A percentile compares a stretch with the other conserved stretches of the same genome.
Conservation (phyloP, 2,888 invertebrate genomes). For the Boloria selene region DNA sequence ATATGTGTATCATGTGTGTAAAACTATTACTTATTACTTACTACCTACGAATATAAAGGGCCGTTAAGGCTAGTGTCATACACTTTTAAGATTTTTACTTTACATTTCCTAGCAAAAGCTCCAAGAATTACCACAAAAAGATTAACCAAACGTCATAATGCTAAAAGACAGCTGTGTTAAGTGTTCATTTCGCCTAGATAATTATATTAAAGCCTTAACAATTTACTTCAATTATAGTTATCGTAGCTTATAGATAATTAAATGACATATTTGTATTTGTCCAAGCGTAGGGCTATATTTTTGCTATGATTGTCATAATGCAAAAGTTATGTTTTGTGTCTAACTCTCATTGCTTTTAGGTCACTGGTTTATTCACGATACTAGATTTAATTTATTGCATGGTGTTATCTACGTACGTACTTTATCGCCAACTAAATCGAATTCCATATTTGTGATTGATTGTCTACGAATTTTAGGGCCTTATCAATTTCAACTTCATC, state of each 20-base stretch:
- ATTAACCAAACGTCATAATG: constrained; percentile 2
- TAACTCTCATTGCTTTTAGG: constrained; percentile 45
- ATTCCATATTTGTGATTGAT: constrained; percentile 47
- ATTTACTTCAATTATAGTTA: constrained; percentile 27
- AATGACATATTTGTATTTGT: constrained; percentile 34
- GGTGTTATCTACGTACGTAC: constrained; percentile 40
- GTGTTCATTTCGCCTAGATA: constrained; percentile 10
- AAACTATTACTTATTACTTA: too few species aligned
- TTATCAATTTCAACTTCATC: constrained; percentile 29
- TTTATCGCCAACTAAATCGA: constrained; percentile 48
- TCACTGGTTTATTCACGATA: constrained; percentile 45
- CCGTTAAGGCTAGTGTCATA: not conserved
- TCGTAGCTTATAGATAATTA: constrained; percentile 28
- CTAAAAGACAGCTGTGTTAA: constrained; percentile 7
- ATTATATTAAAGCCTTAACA: constrained; percentile 7
- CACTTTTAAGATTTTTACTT: too few species aligned
- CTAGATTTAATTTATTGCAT: constrained; percentile 42
- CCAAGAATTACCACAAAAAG: not conserved
- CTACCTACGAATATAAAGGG: not conserved
- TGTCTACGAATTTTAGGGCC: constrained; percentile 34
- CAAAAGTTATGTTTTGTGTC: constrained; percentile 47
- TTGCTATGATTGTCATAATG: constrained; percentile 43
- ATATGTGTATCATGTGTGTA: too few species aligned
- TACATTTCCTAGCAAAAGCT: not conserved
- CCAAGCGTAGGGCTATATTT: constrained; percentile 33